Conservation (phyloP, 2,888 invertebrate genomes). For the Spilarctia lutea region DNA sequence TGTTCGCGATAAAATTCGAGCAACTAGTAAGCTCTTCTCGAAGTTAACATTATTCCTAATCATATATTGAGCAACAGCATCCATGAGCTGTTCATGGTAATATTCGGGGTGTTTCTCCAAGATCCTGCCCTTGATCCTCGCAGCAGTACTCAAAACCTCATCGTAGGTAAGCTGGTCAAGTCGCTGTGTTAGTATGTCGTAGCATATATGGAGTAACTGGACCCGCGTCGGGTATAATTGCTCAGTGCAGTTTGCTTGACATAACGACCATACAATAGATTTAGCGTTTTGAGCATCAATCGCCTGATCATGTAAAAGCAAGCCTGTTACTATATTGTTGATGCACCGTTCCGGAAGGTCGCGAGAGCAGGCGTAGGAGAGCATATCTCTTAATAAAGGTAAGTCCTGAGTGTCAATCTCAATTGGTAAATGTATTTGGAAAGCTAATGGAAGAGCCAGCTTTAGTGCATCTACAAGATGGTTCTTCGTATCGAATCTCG, state of each 20-base stretch:
- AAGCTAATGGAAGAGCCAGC: slow-evolving; percentile 89
- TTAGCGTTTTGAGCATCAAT: slow-evolving; percentile 80
- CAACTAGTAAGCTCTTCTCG: slow-evolving; percentile 77
- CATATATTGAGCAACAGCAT: slow-evolving; percentile 83
- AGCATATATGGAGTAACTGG: slow-evolving; percentile 83
- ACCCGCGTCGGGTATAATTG: slow-evolving; percentile 73
- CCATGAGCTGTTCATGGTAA: slow-evolving; percentile 88
- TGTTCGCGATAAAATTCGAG: slow-evolving; percentile 84
- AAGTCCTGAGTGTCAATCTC: slow-evolving; percentile 87
- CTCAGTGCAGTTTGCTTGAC: slow-evolving; percentile 78
- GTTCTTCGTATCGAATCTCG: slow-evolving; percentile 76
- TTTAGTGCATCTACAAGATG: slow-evolving; percentile 88
- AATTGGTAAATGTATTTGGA: slow-evolving; percentile 87
- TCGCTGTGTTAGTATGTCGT: slow-evolving; percentile 78
- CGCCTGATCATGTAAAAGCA: slow-evolving; percentile 76
- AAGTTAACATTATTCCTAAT: slow-evolving; percentile 84
- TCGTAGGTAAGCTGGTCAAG: slow-evolving; percentile 76
- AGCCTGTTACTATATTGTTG: slow-evolving; percentile 82
- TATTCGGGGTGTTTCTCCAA: slow-evolving; percentile 81
- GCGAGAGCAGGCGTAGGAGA: slow-evolving; percentile 83
- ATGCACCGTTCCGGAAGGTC: slow-evolving; percentile 82
- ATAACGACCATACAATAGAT: slow-evolving; percentile 86
- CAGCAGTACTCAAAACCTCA: slow-evolving; percentile 82
- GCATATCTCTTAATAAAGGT: slow-evolving; percentile 80
- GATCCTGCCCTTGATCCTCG: slow-evolving; percentile 79